Evolutionary conservation across 2,797 vertebrate genomes (phyloP).

Genomic region (Gymnopithys bicolor): DNA sequence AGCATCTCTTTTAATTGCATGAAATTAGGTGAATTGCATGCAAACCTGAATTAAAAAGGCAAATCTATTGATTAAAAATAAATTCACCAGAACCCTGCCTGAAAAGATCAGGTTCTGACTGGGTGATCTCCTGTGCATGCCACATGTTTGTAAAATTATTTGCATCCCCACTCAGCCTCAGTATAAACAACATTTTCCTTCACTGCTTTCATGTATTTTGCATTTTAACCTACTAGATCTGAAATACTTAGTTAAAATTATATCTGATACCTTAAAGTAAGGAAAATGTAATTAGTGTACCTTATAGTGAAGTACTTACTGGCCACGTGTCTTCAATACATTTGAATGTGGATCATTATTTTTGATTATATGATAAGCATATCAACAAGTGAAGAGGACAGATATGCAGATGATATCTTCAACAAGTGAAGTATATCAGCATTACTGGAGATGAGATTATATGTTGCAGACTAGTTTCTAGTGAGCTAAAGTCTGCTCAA

Average conservation of each 20-base stretch:
- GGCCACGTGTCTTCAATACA: neutral
- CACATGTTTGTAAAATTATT: neutral
- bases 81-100: slow-evolving; percentile 5
- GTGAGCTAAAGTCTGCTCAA: neutral
- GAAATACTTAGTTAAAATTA: neutral
- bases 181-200: neutral
- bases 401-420: neutral
- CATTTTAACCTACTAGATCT: neutral
- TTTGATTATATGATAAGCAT: neutral
- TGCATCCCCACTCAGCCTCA: neutral
- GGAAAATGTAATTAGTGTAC: neutral
- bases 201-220: neutral
- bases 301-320: neutral
- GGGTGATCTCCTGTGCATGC: neutral
- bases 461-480: neutral
- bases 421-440: neutral
- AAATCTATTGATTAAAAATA: slow-evolving; percentile 17
- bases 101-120: slow-evolving; percentile 10
- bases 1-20: slow-evolving; percentile 7
- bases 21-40: slow-evolving; percentile 27
- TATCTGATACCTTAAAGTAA: neutral
- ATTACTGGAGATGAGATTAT: neutral
- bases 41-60: neutral
- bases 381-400: neutral
- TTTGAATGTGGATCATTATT: neutral